Conservation (phyloP, 2,797 vertebrate species). For the Champsocephalus esox region DNA sequence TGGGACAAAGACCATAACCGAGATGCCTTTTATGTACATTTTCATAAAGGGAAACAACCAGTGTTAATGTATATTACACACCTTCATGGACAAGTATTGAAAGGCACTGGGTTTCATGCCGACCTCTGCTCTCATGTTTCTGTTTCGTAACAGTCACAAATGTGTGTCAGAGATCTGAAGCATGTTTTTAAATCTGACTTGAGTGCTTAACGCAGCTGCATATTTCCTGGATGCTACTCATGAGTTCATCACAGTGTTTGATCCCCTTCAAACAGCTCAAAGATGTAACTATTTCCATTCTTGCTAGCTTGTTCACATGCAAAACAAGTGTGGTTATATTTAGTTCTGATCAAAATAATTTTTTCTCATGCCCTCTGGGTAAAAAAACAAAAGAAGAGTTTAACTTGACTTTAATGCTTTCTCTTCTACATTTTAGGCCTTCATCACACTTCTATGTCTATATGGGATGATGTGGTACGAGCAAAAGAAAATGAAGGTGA, state of each 20-base stretch:
- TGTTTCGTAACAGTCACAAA: background rate
- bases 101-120: background rate
- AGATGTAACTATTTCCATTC: background rate
- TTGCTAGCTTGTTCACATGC: background rate
- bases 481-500: constrained; percentile 90
- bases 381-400: background rate
- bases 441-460: constrained; percentile 94
- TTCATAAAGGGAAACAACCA: background rate
- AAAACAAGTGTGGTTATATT: background rate
- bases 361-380: background rate
- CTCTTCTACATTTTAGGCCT: constrained; percentile 82
- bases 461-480: constrained; percentile 96
- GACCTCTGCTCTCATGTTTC: background rate
- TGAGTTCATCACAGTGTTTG: background rate
- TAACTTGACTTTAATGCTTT: background rate
- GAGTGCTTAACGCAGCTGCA: background rate
- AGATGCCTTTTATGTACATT: background rate
- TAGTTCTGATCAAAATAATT: background rate
- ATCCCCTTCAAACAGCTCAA: background rate
- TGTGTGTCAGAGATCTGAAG: background rate
- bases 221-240: background rate
- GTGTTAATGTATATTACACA: background rate
- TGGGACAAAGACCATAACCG: background rate
- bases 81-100: background rate
- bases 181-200: background rate